Base-by-base conservation (phyloP, 2,797 vertebrate species). In the Naso thynnoides region DNA sequence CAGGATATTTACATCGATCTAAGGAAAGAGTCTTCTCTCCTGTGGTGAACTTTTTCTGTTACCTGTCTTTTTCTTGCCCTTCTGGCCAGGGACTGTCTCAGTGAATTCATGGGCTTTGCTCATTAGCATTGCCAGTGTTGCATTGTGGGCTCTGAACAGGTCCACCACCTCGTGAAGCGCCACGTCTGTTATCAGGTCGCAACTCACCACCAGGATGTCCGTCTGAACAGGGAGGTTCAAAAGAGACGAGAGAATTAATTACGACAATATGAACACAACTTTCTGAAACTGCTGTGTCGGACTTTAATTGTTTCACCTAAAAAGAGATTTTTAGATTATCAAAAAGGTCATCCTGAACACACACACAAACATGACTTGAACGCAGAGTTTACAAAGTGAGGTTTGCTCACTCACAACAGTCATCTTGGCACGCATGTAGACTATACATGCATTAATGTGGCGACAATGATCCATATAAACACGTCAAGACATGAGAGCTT, bases 61-160 rank as follows among this genome's bases (percentile, higher is more conserved):
- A 99, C 98, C 98, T 81, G 96, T 76, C 78, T 96, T 99, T 89
- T 97, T 98, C 89, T 97, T 97, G 65, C 96, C 97, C 88, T 98
- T 99, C 92, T 99, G 97, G 67, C 98, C 98, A 0, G 98, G 98
- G 73, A 96, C 94, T 0, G 92, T 95, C 88, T 98, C 96, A 52
- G 94, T 93, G 79, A 96, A 95, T 67, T 98, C 96, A 45, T 96
- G 95, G 57, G 94, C 92, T 92, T 96, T 97, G 92, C 96, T 97
- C 98, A 99, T 98, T 68, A 99, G 84, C 97, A 99, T 98, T 54
- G 97, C 94, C n/a, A 99, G 92, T 5, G 97, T 96, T 79, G 98
- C 97, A 71, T 97, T 96, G 74, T 99, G 96, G 36, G 97, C 96
- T 62, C 98, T 95, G 82, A 99, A 99, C 55, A 99, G 94, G 84